phyloP scores from a whole-genome alignment of 2,888 invertebrate genomes.

The Balanococcus diminutus region DNA sequence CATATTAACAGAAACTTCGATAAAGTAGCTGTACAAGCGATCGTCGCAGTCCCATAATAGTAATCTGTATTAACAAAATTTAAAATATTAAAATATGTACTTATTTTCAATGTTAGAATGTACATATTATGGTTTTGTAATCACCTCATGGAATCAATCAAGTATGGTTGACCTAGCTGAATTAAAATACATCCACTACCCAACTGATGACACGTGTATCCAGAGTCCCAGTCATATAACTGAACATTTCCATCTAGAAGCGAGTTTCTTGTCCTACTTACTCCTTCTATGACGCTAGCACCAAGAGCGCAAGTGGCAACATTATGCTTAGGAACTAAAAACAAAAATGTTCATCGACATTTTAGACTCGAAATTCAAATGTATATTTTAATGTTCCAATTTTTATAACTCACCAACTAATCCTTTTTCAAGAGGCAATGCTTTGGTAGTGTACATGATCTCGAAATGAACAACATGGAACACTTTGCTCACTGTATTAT shows the following conservation, averaged over 20 bases:
- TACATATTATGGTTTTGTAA: constrained; percentile 9
- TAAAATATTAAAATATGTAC: constrained; percentile 49
- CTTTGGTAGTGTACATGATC: constrained; percentile 80
- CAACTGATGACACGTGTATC: constrained; percentile 96
- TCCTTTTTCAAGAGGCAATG: constrained; percentile 74
- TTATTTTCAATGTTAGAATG: not conserved
- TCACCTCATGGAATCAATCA: constrained; percentile 83
- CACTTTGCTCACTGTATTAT: constrained; percentile 93
- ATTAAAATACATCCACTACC: constrained; percentile 94
- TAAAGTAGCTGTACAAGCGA: constrained; percentile 92
- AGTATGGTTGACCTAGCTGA: constrained; percentile 94
- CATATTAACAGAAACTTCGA: constrained; percentile 91
- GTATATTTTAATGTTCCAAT: not conserved
- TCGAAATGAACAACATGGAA: constrained; percentile 94
- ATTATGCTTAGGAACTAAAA: constrained; percentile 84
- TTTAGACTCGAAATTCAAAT: not conserved
- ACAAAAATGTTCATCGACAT: no score
- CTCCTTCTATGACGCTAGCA: constrained; percentile 95
- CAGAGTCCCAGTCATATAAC: constrained; percentile 98
- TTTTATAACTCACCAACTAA: constrained; percentile 64
- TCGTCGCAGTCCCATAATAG: constrained; percentile 97
- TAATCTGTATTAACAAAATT: constrained; percentile 67
- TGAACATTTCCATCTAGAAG: constrained; percentile 93
- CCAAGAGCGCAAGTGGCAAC: constrained; percentile 89
- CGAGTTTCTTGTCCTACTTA: constrained; percentile 89